phyloP scores from a whole-genome alignment of 2,888 invertebrate species.

The Schizotus pectinicornis region DNA sequence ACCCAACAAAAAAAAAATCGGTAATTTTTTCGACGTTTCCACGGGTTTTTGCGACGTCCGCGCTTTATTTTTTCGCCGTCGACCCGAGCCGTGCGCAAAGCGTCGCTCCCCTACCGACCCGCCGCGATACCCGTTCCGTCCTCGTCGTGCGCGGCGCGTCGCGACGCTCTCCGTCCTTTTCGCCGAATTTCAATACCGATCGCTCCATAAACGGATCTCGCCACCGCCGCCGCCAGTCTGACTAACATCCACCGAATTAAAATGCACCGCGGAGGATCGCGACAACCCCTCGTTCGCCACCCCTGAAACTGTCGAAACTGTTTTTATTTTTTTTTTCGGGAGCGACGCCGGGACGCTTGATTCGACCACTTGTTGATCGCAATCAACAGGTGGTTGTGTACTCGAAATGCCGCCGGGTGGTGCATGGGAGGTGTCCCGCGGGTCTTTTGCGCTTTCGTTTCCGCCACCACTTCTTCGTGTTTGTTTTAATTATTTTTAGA shows the following conservation, averaged over 20 bases:
- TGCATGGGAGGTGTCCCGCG: too few species aligned
- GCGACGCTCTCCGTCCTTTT: constrained; percentile 19
- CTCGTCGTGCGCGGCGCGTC: constrained; percentile 2
- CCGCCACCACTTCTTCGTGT: neutral
- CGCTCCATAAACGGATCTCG: constrained; percentile 47
- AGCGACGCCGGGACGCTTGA: neutral
- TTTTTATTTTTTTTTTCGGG: too few species aligned
- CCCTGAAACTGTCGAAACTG: neutral
- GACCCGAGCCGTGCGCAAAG: constrained; percentile 42
- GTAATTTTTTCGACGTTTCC: too few species aligned
- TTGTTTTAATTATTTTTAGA: constrained; percentile 6
- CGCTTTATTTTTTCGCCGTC: constrained; percentile 1
- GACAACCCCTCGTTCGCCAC: neutral
- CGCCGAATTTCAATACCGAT: constrained; percentile 41
- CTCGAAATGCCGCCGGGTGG: neutral
- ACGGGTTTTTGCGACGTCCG: neutral
- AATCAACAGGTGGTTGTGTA: constrained; percentile 46
- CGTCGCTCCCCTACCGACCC: constrained; percentile 30
- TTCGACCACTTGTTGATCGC: constrained; percentile 48
- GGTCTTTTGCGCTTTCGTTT: constrained; percentile 8
- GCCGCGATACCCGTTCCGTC: constrained; percentile 9
- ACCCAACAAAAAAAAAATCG: too few species aligned
- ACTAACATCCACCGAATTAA: constrained; percentile 44
- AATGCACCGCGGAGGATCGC: constrained; percentile 8
- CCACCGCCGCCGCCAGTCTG: constrained; percentile 25